Evolutionary conservation across 2,888 invertebrate species (phyloP), one percentile per base, ranked within the genome.

Genomic region (Volucella zonaria): DNA sequence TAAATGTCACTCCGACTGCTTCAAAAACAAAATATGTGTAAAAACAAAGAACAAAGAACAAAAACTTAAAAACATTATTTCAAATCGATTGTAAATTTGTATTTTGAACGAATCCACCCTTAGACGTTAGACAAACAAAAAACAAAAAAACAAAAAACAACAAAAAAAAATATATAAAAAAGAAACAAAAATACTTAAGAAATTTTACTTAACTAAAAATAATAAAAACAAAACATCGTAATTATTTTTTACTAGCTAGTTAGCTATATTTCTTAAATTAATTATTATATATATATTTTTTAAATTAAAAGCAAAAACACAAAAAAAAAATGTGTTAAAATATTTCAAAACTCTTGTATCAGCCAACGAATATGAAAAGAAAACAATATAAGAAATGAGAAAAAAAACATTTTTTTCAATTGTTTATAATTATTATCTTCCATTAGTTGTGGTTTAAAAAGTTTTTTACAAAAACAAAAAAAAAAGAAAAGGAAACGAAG

Each of bases 91-190:
- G 86, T 87, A 87, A 85, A 87, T 85, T 87, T 87, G 85, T 87
- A 85, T 81, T 87, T 87, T 87, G 86, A 87, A 87, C 86, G 86
- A 87, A 87, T 87, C 86, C 86, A 87, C 86, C 86, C 86, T 87
- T 87, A 87, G 86, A 81, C 75, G 67, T 70, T 87, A 87, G 85
- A 70, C 75, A 59, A 52, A 80, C 31, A 40, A 58, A 68, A 74
- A 64, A 23, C 54, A 66, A 40, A 45, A 14, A 75, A 2, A 23
- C 1, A 1, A 18, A 18, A 18, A 18, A 80, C 31, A 40, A 58
- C 58, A 74, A 70, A 23, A 59, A 66, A 31, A 45, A 12, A 75
- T 3, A 23, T 3, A 2, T 2, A 23, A 23, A 23, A 79, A 49
- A 56, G 31, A 23, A 23, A 23, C 18, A 23, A 23, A 23, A 14